These are phyloP conservation scores for Drosophila melanosoma DNA, from an alignment of 2,888 invertebrate species.

Conservation along the genomic window DNA sequence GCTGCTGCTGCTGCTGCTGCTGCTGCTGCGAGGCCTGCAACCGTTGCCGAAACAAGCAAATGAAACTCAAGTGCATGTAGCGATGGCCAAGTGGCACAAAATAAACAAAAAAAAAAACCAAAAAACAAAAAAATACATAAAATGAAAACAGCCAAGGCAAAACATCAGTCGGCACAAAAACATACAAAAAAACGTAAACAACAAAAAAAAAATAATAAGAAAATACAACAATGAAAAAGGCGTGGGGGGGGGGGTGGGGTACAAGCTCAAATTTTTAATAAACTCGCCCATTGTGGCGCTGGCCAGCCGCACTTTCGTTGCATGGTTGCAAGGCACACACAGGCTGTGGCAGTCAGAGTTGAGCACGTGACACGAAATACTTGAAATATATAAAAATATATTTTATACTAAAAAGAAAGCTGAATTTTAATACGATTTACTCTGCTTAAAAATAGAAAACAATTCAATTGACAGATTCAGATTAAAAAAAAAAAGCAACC, in stretches of 20 bases:
- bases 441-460: not conserved
- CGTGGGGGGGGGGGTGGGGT: constrained; percentile 42
- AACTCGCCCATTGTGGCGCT: constrained; percentile 63
- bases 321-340: constrained; percentile 56
- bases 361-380: constrained; percentile 19
- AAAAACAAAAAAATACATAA: constrained; percentile 13
- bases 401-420: not conserved
- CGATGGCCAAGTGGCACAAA: constrained; percentile 67
- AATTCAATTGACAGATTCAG: not conserved
- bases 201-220: constrained; percentile 18
- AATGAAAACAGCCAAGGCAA: constrained; percentile 34
- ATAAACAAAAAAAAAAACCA: constrained; percentile 34
- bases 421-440: not conserved
- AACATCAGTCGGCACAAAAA: constrained; percentile 44
- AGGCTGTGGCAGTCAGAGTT: constrained; percentile 6
- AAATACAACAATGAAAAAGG: constrained; percentile 58
- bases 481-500: not conserved
- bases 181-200: constrained; percentile 22
- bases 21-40: constrained; percentile 19
- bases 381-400: not conserved
- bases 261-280: constrained; percentile 70
- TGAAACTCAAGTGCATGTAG: constrained; percentile 78
- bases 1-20: too few relatives aligned
- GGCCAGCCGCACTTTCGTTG: constrained; percentile 54
- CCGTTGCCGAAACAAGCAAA: constrained; percentile 69